Conservation (phyloP, 2,113 vertebrate genomes). For the Podarcis muralis region DNA sequence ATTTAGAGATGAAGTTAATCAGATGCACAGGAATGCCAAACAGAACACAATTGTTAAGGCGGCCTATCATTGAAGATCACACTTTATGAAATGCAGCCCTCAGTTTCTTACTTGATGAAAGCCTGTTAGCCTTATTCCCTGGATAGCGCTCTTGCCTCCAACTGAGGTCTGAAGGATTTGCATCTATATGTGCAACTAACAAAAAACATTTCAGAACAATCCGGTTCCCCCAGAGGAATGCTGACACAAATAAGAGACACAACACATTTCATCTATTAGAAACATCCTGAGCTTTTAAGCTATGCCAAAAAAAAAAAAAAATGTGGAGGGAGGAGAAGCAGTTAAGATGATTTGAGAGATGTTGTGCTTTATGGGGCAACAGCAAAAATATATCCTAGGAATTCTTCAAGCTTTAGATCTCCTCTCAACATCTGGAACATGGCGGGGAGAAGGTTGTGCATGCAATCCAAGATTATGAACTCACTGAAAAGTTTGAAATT, state of each 20-base stretch:
- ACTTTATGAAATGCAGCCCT: conserved; percentile 43
- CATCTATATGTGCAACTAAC: conserved; percentile 28
- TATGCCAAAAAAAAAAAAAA: conserved; percentile 29
- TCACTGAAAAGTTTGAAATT: conserved; percentile 3
- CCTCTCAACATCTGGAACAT: conserved; percentile 9
- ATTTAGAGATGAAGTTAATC: conserved; percentile 42
- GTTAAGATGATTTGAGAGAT: conserved; percentile 54
- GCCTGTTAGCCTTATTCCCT: conserved; percentile 51
- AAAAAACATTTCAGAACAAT: conserved; percentile 50
- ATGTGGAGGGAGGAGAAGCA: neutral
- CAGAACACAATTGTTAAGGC: conserved; percentile 18
- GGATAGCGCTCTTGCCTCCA: conserved; percentile 48
- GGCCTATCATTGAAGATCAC: conserved; percentile 23
- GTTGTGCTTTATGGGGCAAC: conserved; percentile 33
- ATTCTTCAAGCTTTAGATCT: conserved; percentile 35
- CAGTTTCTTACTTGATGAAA: conserved; percentile 50
- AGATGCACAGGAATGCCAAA: conserved; percentile 37
- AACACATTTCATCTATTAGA: conserved; percentile 61
- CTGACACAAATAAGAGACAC: conserved; percentile 62
- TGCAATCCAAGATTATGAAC: neutral
- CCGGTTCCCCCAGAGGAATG: conserved; percentile 43
- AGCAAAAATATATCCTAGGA: conserved; percentile 60
- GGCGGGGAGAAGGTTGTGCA: neutral
- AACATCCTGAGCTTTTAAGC: conserved; percentile 51
- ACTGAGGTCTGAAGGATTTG: conserved; percentile 45